Evolutionary conservation across 1,140 invertebrate species (phyloP), one percentile per base, ranked within the genome.

Genomic region (Calephelis nemesis): DNA sequence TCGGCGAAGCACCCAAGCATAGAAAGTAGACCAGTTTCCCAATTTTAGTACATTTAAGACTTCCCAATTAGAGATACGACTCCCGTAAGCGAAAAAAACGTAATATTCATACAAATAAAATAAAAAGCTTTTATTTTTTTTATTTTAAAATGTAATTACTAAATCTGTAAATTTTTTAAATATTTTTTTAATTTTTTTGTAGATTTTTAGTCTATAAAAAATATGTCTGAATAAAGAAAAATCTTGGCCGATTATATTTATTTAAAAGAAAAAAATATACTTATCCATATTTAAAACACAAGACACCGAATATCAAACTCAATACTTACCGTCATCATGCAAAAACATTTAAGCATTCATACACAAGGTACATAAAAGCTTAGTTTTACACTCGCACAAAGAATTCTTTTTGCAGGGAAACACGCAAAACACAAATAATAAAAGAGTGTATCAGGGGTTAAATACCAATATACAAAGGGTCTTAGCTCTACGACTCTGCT

Each of bases 1-100:
- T 75, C 76, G 77, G 69, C 79, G 82, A 82, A 82, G 74, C 82
- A 83, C 68, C 85, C 87, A 91, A 91, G 87, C 87, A 91, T 90
- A 91, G 86, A 90, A 89, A 90, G 84, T 80, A 91, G 85, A 88
- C 83, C 84, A 88, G 78, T 45, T 45, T 45, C 42, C 42, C 6
- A 45, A 9, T 45, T 45, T 45, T 45, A 45, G 42, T 45, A 45
- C 42, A 45, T 45, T 45, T 45, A 45, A 45, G 7, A 45, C 6
- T 0, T 45, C 42, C 42, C 54, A 58, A 58, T 58, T 12, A 58
- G n/a, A 58, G 54, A 58, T 58, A 58, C 54, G 30, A 58, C 54
- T 58, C 54, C 30, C 54, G 54, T 58, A 19, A 30, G 30, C 4
- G 7, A 54, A 54, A 58, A 30, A 58, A 58, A 3, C 2, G 19